Evolutionary conservation across 2,797 vertebrate species (phyloP), one percentile per base, ranked within the genome.

Genomic region (Phalanger gymnotis): DNA sequence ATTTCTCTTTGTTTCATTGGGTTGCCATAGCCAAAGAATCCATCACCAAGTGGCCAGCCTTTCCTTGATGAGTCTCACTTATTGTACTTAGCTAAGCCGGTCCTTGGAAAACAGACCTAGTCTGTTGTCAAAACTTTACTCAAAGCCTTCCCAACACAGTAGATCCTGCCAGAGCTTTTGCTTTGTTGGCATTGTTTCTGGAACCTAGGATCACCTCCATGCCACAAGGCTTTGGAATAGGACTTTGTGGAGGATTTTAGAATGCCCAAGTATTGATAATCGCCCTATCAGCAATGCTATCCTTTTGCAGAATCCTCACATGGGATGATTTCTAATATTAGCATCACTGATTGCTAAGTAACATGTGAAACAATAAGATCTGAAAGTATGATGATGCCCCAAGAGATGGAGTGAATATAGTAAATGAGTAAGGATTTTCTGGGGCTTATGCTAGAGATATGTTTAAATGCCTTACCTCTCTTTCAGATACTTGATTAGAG

Each of bases 221-320:
- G 61, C 34, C 14, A 40, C 34, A 40, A n/a, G 61, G 34, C 12
- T 34, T 73, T 40, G 34, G 14, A 40, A 73, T 19, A 73, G 61
- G 34, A 40, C 34, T 73, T 40, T 40, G 61, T 40, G 14, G 34
- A 73, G 34, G 34, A 73, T 73, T n/a, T 73, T 73, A 73, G 14
- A 73, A 22, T 47, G 40, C 40, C 22, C 93, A 96, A 94, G 91
- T 19, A 92, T 93, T 97, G 97, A 97, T 97, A 97, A 97, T 97
- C 97, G 95, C 96, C 92, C 95, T 47, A 66, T 90, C 51, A 93
- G 90, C 53, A 92, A 89, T 81, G 93, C 4, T 95, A 94, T 93
- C 87, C 87, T 90, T 90, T 30, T 0, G 3, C 73, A 30, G 58
- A 92, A 89, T 96, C 90, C 93, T 95, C 93, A 54, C 0, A 61